Conservation (phyloP, 1,140 invertebrate species). For the Spodoptera frugiperda region DNA sequence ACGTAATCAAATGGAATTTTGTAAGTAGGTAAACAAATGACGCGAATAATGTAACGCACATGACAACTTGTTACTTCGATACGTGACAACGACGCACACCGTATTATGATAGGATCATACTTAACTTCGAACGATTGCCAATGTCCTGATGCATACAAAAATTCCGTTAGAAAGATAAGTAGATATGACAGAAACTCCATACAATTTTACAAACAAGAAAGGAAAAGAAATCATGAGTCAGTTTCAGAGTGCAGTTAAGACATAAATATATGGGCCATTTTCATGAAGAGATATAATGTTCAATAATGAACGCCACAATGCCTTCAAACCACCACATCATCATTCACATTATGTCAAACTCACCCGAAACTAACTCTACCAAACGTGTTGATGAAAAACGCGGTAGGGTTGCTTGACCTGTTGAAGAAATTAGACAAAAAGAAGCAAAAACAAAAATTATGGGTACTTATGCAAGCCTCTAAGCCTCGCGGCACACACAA, state of each 20-base stretch:
- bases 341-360: constrained; percentile 87
- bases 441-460: constrained; percentile 79
- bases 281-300: constrained; percentile 75
- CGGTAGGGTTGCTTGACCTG: constrained; percentile 89
- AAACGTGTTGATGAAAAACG: constrained; percentile 90
- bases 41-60: constrained; percentile 6
- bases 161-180: constrained; percentile 17
- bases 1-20: constrained; percentile 24
- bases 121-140: constrained; percentile 34
- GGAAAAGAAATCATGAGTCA: constrained; percentile 70
- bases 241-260: constrained; percentile 84
- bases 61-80: constrained; percentile 25
- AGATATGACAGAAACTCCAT: constrained; percentile 7
- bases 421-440: constrained; percentile 88
- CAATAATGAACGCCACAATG: constrained; percentile 82
- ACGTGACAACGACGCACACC: constrained; percentile 23
- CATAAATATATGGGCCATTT: constrained; percentile 73
- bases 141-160: constrained; percentile 14
- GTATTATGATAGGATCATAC: constrained; percentile 23
- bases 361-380: constrained; percentile 90
- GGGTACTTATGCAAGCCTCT: constrained; percentile 75
- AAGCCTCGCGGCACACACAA: constrained; percentile 69
- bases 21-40: constrained; percentile 40
- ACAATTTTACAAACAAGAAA: constrained; percentile 27
- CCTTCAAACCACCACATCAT: constrained; percentile 82